These are phyloP conservation scores for Pseudomyrmex dendroicus DNA, from an alignment of 1,140 invertebrate genomes.

Conservation along the genomic window DNA sequence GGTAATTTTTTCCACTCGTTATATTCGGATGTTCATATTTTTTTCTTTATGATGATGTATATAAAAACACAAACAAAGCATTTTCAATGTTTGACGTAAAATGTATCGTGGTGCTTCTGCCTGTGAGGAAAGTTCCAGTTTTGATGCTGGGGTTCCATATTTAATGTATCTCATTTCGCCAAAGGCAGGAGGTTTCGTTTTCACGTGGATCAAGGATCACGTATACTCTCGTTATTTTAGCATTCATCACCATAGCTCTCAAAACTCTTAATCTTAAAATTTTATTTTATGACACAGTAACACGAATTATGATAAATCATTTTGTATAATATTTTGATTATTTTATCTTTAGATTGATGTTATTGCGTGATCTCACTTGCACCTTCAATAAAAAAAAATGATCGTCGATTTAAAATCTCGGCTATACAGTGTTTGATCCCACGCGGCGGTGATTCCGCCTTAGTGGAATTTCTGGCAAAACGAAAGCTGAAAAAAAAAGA, in stretches of 20 bases:
- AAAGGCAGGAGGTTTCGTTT: slow-evolving; percentile 2
- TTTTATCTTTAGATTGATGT: slow-evolving; percentile 6
- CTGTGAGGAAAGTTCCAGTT: slow-evolving; percentile 36
- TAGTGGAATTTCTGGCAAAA: neutral
- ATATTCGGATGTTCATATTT: neutral
- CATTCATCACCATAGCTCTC: neutral
- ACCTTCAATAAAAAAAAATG: neutral
- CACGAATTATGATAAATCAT: neutral
- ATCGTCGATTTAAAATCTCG: slow-evolving; percentile 7
- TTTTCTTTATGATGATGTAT: neutral
- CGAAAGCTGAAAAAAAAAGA: neutral
- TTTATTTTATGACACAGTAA: neutral
- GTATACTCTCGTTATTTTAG: slow-evolving; percentile 5
- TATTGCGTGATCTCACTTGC: neutral
- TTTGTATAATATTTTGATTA: neutral
- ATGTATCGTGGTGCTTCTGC: neutral
- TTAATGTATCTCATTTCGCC: slow-evolving; percentile 34
- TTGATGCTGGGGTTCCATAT: slow-evolving; percentile 33
- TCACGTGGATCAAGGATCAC: slow-evolving; percentile 40
- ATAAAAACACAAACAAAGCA: neutral
- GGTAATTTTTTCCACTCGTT: slow-evolving; percentile 30
- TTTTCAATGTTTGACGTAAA: neutral
- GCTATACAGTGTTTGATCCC: neutral
- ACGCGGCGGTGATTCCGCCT: neutral
- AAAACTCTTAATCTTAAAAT: neutral